Evolutionary conservation across 1,140 invertebrate genomes (phyloP).

Genomic region (Zophobas atratus): DNA sequence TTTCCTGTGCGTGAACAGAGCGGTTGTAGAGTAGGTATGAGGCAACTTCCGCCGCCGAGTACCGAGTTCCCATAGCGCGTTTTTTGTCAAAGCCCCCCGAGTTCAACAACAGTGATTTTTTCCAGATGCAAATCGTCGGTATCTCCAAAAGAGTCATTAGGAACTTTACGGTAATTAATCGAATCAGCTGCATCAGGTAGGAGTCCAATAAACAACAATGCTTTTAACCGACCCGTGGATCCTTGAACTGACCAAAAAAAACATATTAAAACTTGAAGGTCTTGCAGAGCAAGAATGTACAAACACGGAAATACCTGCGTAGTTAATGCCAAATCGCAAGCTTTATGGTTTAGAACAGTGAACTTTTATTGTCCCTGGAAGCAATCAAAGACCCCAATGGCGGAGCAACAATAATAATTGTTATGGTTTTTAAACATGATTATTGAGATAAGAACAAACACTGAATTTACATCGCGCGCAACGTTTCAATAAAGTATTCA

Average conservation of each 20-base stretch:
- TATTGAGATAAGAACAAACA: slow-evolving; percentile 38
- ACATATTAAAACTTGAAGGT: slow-evolving; percentile 38
- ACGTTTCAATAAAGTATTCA: slow-evolving; percentile 17
- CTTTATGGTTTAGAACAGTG: slow-evolving; percentile 50
- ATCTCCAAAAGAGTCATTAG: background rate
- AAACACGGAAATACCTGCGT: slow-evolving; percentile 47
- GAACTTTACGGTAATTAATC: background rate
- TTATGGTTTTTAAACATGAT: slow-evolving; percentile 42
- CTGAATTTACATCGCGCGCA: slow-evolving; percentile 27
- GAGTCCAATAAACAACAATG: background rate
- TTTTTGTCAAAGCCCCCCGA: slow-evolving; percentile 9
- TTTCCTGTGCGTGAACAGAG: slow-evolving; percentile 10
- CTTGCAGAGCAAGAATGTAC: slow-evolving; percentile 37
- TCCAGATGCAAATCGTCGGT: background rate
- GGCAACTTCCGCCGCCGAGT: slow-evolving; percentile 39
- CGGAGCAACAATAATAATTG: slow-evolving; percentile 42
- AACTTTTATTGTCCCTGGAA: slow-evolving; percentile 47
- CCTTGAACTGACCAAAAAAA: slow-evolving; percentile 23
- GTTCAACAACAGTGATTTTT: slow-evolving; percentile 3
- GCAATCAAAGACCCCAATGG: slow-evolving; percentile 43
- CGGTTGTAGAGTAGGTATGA: slow-evolving; percentile 25
- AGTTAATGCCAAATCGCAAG: slow-evolving; percentile 48
- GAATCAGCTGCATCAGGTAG: slow-evolving; percentile 22
- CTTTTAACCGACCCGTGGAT: background rate
- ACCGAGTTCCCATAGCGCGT: slow-evolving; percentile 42